Evolutionary conservation across 2,888 invertebrate genomes (phyloP), one percentile per base, ranked within the genome.

Genomic region (Lamellibrachia columna): DNA sequence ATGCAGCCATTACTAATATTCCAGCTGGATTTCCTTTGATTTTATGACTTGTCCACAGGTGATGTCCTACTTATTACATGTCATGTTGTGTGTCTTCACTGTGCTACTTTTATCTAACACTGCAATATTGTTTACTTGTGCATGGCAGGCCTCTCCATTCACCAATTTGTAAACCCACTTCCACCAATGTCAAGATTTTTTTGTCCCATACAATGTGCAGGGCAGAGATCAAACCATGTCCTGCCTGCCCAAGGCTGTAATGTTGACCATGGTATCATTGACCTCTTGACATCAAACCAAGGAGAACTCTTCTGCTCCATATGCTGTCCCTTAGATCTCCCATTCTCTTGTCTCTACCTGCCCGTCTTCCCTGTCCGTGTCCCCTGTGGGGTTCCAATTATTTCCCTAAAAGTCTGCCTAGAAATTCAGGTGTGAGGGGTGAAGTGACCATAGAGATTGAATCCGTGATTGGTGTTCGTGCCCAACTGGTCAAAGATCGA

Each of bases 361-460:
- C 40, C 40, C 40, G 40, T 40, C 40, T 40, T 75, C 75, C 75
- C 75, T 75, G 75, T 15, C 75, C 22, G 75, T 75, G 75, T 75
- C 75, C 75, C 75, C 75, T 75, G 75, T 75, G 75, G 75, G 75
- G 75, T 75, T 75, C 75, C 75, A 75, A 75, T 75, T 75, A 75
- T 75, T 22, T 22, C 22, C 75, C 75, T n/a, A 11, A 40, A 40
- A 22, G 22, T 75, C 75, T 75, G 75, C 22, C 75, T 22, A 15
- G 15, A 75, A 75, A 6, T 75, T 75, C 75, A 75, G 15, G 22
- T 15, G n/a, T 75, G 75, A 22, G 6, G 75, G n/a, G 75, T 75
- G 75, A 22, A 75, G 75, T 75, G 75, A 75, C 22, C 22, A 75
- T 6, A 22, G n/a, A n/a, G 75, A 2, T 75, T 75, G 75, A 75